Evolutionary conservation across 1,140 invertebrate genomes (phyloP), one percentile per base, ranked within the genome.

Genomic region (Rhysida immarginata): DNA sequence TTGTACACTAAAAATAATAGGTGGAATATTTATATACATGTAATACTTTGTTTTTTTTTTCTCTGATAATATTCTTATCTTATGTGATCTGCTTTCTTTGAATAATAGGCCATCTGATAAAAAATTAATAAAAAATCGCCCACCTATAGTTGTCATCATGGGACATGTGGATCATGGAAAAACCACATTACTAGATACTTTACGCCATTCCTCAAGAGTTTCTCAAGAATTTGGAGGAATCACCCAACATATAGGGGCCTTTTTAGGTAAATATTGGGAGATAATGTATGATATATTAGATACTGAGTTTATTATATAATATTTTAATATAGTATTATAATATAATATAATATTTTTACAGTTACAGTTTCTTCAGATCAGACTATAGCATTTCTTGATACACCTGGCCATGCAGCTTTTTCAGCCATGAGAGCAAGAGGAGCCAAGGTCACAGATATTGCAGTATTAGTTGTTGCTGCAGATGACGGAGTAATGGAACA

Each of bases 131-230:
- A n/a, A n/a, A n/a, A 73, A 74, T 8, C 74, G 92, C 25, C 82
- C 85, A 24, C 91, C 94, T 0, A 84, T 98, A 1, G 92, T 99
- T 1, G 95, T 95, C 2, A 89, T 99, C 16, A 98, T 99, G 95
- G 96, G 96, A 0, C 96, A 99, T 74, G 93, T 99, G 1, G 96
- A 99, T 78, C 96, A 99, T 75, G 95, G 95, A 1, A 99, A 99
- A 79, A 99, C 96, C 2, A 98, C 96, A 2, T 74, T 99, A 2
- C 70, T 99, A 5, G 96, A 99, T 74, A 75, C 85, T 0, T 70
- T 99, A 20, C 71, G 96, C 54, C 79, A 93, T 53, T 82, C 91
- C 0, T 78, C 81, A 56, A 82, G 99, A 41, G 94, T 93, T 0
- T 78, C 83, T 20, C 75, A 81, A 35, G 96, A 99, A 76, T 96